phyloP scores from a whole-genome alignment of 2,797 vertebrate species.

The Gambelia wislizenii region DNA sequence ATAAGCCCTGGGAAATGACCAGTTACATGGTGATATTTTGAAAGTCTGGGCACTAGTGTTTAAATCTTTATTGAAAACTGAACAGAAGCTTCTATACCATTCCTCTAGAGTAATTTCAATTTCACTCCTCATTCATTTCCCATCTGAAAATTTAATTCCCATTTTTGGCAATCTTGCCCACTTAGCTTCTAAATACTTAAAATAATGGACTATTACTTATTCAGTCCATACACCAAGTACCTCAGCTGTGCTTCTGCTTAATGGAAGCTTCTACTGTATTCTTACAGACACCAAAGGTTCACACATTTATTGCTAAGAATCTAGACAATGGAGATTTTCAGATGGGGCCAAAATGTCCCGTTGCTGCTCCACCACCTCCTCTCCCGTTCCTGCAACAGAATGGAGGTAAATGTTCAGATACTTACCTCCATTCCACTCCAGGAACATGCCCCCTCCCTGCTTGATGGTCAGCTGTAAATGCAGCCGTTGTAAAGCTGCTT shows the following conservation, averaged over 20 bases:
- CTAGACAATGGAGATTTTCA: no score
- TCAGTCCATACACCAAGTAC: background rate
- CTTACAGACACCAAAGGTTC: background rate
- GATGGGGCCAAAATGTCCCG: no score
- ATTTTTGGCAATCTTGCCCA: background rate
- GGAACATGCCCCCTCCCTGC: no score
- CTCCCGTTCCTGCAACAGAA: no score
- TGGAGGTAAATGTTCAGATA: no score
- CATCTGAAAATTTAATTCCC: background rate
- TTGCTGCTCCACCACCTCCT: no score
- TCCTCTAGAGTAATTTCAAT: background rate
- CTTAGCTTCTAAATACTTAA: background rate
- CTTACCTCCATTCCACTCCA: no score
- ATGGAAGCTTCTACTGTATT: background rate
- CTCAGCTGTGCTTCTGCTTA: background rate
- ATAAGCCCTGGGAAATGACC: background rate
- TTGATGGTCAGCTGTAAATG: no score
- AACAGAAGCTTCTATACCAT: background rate
- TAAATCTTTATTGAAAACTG: background rate
- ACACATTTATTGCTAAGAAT: background rate
- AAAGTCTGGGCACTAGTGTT: background rate
- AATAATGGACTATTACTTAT: background rate
- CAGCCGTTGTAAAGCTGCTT: no score
- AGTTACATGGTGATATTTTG: background rate
- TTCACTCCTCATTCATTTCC: constrained; percentile 7